Percentiles rank a stretch among this genome's conserved stretches.
phyloP scores from a whole-genome alignment of 2,888 invertebrate genomes.

The Hypselothyrea guttata region DNA sequence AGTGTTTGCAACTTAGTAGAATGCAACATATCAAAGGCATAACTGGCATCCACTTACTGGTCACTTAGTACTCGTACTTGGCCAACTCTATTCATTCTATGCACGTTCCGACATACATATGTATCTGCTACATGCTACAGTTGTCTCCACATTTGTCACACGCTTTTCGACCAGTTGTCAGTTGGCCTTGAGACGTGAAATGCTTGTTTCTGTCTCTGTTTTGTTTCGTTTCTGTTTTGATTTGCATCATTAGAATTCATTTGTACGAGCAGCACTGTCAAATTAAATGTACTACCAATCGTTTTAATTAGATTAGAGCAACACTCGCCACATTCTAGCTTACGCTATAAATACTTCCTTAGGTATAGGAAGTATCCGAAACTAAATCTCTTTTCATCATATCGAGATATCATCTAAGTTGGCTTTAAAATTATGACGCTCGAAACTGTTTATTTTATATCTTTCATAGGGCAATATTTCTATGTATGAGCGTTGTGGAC shows the following conservation, averaged over 20 bases:
- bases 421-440: too few species aligned
- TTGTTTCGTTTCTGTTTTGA: slow-evolving; percentile 16
- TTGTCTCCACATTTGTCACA: slow-evolving; percentile 18
- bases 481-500: too few species aligned
- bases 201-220: slow-evolving; percentile 12
- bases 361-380: too few species aligned
- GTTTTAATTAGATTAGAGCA: slow-evolving; percentile 6
- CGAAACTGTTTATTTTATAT: too few species aligned
- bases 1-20: slow-evolving; percentile 4
- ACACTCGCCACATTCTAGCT: too few species aligned
- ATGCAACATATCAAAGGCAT: slow-evolving; percentile 20
- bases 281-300: slow-evolving; percentile 18
- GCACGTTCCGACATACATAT: slow-evolving; percentile 14
- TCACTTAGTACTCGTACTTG: not conserved
- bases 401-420: too few species aligned
- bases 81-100: slow-evolving; percentile 12
- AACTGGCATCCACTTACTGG: slow-evolving; percentile 7
- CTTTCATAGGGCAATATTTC: too few species aligned
- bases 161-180: slow-evolving; percentile 21
- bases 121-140: not conserved
- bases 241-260: slow-evolving; percentile 35
- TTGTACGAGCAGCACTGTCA: slow-evolving; percentile 13
- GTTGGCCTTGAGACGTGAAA: slow-evolving; percentile 24
- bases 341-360: too few species aligned
- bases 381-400: too few species aligned